Base-by-base conservation (phyloP, 1,140 invertebrate species). In the Epicauta chinensis region DNA sequence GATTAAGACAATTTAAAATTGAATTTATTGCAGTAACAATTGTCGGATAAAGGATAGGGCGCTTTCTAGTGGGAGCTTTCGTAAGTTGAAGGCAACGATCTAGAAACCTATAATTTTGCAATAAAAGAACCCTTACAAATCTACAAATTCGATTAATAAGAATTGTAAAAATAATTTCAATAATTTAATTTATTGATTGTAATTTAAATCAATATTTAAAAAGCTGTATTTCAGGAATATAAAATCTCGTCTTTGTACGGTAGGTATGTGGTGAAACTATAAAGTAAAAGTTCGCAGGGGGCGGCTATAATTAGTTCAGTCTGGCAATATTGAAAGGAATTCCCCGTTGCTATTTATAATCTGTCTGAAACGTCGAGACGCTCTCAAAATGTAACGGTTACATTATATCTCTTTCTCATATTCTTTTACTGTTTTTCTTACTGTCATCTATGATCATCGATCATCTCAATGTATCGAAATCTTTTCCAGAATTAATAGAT, bases 331-430 rank as follows among this genome's bases (percentile, higher is more conserved):
- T 39, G 40, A 34, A 54, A 54, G 52, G 45, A 54, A 54, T 54
- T 54, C 52, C 52, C 41, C 35, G 39, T 16, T n/a, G n/a, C 16
- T 23, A 31, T 54, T 49, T 54, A 49, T 54, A 54, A 49, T 49
- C 14, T 34, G 52, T 54, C 52, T 54, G 12, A n/a, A 35, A 38
- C 52, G 52, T 49, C 52, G 52, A 43, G 52, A 54, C 52, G 52
- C 40, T 23, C 23, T 23, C 7, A 7, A 23, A 23, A 5, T 23
- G 23, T 31, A 36, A 45, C 34, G n/a, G 13, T 16, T 39, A 37
- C 52, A 39, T 48, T 40, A 17, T 17, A 13, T 11, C 11, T 34
- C 35, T 17, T 16, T 17, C 15, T 16, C 39, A n/a, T n/a, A n/a
- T n/a, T 15, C 39, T 30, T 41, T 54, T 29, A 37, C 42, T 49